phyloP scores from a whole-genome alignment of 2,797 vertebrate genomes.

The Tokudaia muenninki region DNA sequence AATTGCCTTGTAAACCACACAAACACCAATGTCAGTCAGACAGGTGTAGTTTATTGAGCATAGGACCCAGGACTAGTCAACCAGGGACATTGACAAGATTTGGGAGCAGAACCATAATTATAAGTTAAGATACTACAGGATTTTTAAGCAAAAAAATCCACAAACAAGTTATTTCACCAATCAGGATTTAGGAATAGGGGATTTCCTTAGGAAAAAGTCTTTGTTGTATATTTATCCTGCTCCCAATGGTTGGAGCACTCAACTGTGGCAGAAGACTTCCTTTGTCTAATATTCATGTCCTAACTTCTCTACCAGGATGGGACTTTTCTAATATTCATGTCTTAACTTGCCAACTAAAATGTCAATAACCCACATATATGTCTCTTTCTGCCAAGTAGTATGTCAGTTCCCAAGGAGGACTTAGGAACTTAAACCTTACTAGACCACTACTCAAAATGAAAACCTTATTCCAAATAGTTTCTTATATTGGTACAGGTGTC shows the following conservation, averaged over 20 bases:
- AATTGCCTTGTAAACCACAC: background rate
- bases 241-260: background rate
- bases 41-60: background rate
- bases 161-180: background rate
- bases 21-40: background rate
- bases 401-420: background rate
- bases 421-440: background rate
- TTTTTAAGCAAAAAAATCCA: background rate
- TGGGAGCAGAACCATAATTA: background rate
- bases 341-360: background rate
- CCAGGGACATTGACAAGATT: background rate
- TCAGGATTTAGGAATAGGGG: background rate
- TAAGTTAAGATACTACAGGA: background rate
- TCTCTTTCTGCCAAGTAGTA: background rate
- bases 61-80: background rate
- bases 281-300: background rate
- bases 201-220: background rate
- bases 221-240: background rate
- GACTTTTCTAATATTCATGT: background rate
- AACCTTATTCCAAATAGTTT: background rate
- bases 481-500: background rate
- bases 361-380: background rate
- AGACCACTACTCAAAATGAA: background rate
- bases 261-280: background rate
- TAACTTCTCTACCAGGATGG: background rate